Percentiles rank a stretch among this genome's conserved stretches.
Conservation (phyloP, 2,888 invertebrate genomes). For the Loripinus fragilis region DNA sequence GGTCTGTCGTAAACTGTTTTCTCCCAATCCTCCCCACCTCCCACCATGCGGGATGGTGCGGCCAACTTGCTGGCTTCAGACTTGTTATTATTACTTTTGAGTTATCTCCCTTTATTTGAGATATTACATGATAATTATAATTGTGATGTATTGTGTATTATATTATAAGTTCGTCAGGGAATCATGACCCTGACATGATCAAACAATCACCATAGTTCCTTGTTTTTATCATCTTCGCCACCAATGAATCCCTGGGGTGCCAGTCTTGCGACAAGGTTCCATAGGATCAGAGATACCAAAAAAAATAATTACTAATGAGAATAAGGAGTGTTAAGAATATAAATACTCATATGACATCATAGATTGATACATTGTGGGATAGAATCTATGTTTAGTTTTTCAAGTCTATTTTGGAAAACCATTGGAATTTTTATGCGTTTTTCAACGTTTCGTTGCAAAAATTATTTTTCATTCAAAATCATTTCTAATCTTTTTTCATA, state of each 20-base stretch:
- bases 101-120: not conserved
- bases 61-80: constrained; percentile 9
- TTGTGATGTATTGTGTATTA: not conserved
- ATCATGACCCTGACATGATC: constrained; percentile 1
- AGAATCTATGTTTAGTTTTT: too few species aligned
- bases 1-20: not conserved
- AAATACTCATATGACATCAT: too few species aligned
- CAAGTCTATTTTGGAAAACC: too few species aligned
- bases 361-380: too few species aligned
- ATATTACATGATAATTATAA: not conserved
- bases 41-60: constrained; percentile 11
- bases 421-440: too few species aligned
- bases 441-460: too few species aligned
- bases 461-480: too few species aligned
- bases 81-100: constrained; percentile 9
- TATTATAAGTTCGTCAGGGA: constrained; percentile 1
- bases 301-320: too few species aligned
- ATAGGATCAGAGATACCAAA: too few species aligned
- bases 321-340: too few species aligned
- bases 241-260: not conserved
- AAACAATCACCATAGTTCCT: not conserved
- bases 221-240: not conserved
- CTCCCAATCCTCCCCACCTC: constrained; percentile 6
- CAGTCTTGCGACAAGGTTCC: not conserved
- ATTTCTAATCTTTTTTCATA: too few species aligned